Percentiles rank a stretch among this genome's conserved stretches.
Evolutionary conservation across 2,888 invertebrate species (phyloP).

Genomic region (Anorthoa munda): DNA sequence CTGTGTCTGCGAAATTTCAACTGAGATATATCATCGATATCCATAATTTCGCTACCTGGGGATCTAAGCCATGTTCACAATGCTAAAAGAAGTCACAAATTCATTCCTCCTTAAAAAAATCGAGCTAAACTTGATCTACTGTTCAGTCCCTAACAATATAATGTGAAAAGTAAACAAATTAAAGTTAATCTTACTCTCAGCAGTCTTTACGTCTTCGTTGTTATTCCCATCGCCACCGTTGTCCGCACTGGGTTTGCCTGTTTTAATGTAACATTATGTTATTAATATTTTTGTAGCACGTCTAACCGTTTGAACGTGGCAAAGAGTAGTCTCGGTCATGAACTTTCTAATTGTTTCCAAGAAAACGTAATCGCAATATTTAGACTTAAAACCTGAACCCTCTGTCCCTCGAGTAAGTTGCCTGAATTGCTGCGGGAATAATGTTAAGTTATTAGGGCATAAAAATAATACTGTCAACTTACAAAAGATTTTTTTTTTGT

Average conservation of each 20-base stretch:
- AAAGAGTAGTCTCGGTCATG: constrained; percentile 5
- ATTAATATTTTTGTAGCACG: background rate
- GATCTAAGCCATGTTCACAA: too few relatives aligned
- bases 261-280: constrained; percentile 9
- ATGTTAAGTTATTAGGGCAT: background rate
- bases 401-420: constrained; percentile 2
- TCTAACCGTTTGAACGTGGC: background rate
- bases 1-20: too few relatives aligned
- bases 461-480: background rate
- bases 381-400: background rate
- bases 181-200: constrained; percentile 76
- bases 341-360: constrained; percentile 3
- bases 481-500: too few relatives aligned
- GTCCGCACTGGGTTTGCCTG: constrained; percentile 74
- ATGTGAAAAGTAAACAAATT: constrained; percentile 67
- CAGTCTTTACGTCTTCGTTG: constrained; percentile 67
- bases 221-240: constrained; percentile 62
- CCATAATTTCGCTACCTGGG: too few relatives aligned
- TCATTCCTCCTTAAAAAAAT: background rate
- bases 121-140: constrained; percentile 34
- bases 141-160: constrained; percentile 25
- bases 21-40: too few relatives aligned
- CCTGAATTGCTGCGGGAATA: background rate
- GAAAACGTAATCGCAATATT: constrained; percentile 2
- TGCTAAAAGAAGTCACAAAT: too few relatives aligned